These are phyloP conservation scores for Callorhinus ursinus DNA, from an alignment of 2,113 vertebrate genomes.

Conservation along the genomic window DNA sequence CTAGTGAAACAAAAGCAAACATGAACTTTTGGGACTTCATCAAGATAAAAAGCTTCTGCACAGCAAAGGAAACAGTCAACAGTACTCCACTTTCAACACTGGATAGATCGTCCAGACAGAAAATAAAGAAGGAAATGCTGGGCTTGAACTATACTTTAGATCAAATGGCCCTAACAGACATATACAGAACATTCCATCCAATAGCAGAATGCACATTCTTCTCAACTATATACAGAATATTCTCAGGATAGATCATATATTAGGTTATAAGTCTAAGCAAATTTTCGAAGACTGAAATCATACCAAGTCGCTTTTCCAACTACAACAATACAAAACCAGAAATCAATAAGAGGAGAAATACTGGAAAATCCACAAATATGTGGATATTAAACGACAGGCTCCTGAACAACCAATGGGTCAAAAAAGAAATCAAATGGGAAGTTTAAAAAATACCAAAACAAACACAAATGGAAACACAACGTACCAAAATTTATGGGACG, in stretches of 20 bases:
- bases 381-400: background rate
- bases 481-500: background rate
- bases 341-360: background rate
- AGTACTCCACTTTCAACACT: background rate
- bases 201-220: background rate
- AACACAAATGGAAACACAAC: background rate
- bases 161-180: background rate
- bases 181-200: background rate
- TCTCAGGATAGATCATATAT: background rate
- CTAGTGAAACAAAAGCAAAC: too few species aligned
- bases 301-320: background rate
- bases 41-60: too few species aligned
- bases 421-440: background rate
- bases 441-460: background rate
- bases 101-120: background rate
- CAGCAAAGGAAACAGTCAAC: too few species aligned
- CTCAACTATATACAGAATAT: background rate
- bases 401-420: background rate
- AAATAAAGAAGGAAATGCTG: background rate
- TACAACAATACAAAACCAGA: background rate
- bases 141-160: background rate
- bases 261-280: background rate
- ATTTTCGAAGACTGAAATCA: background rate
- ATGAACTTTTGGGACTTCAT: too few species aligned
- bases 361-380: background rate